Percentiles rank a stretch among this genome's conserved stretches.
phyloP scores from a whole-genome alignment of 2,797 vertebrate genomes.

The Platalea minor region DNA sequence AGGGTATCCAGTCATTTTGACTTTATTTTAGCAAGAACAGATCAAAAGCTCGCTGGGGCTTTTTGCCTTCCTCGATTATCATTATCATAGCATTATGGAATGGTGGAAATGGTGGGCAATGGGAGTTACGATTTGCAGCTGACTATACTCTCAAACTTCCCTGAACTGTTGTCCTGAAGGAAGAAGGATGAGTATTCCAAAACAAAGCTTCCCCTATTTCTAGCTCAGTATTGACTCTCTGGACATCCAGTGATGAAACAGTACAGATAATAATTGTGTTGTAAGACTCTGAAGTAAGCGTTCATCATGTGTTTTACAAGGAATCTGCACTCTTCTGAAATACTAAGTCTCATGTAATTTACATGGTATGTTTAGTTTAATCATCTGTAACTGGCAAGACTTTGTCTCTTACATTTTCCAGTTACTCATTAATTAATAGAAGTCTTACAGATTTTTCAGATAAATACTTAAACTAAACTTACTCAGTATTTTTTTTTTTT shows the following conservation, averaged over 20 bases:
- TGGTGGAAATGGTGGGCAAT: not conserved
- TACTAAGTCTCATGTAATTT: not conserved
- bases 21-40: not conserved
- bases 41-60: not conserved
- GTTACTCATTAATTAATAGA: not conserved
- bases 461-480: not conserved
- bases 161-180: not conserved
- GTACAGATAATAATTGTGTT: not conserved
- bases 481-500: not conserved
- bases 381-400: not conserved
- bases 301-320: not conserved
- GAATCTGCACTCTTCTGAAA: not conserved
- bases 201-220: not conserved
- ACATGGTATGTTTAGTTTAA: not conserved
- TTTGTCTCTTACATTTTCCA: not conserved
- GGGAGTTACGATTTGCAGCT: not conserved
- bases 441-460: not conserved
- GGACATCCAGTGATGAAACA: not conserved
- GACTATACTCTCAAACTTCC: not conserved
- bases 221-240: not conserved
- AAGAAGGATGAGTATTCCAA: not conserved
- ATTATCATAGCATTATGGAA: not conserved
- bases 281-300: not conserved
- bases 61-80: not conserved
- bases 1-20: not conserved